Conservation (phyloP, 2,113 vertebrate species). For the Myotis yumanensis region DNA sequence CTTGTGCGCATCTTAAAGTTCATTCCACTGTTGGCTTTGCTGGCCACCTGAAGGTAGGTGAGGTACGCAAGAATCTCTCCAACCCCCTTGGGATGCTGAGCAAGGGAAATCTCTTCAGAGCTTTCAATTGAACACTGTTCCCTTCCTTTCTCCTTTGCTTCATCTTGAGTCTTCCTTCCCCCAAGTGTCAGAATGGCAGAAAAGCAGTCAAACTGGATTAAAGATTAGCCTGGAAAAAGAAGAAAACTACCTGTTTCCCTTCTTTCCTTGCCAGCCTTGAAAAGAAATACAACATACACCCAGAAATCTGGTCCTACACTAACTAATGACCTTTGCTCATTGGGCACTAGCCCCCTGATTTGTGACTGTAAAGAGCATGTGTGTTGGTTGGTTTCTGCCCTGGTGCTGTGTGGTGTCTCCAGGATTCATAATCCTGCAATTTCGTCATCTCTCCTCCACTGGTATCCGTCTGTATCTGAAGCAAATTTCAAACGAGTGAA, state of each 20-base stretch:
- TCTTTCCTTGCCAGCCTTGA: neutral
- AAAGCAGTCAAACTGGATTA: neutral
- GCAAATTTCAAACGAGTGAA: constrained; percentile 9
- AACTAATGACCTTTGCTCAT: neutral
- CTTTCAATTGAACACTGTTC: neutral
- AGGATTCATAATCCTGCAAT: neutral
- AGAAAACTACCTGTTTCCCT: neutral
- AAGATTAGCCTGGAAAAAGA: neutral
- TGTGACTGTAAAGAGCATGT: neutral
- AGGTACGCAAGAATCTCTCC: neutral
- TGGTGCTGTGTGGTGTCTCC: neutral
- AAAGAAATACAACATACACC: neutral
- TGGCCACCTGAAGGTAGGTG: neutral
- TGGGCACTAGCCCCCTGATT: neutral
- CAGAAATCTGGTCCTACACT: neutral
- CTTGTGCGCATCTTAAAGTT: neutral
- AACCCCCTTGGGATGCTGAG: neutral
- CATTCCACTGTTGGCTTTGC: neutral
- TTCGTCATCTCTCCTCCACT: neutral
- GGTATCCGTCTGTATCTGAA: neutral
- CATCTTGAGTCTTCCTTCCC: neutral
- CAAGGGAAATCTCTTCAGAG: neutral
- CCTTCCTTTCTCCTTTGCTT: neutral
- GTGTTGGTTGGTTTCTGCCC: neutral
- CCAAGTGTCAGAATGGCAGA: neutral